A percentile compares a stretch with the other conserved stretches of the same genome.
Evolutionary conservation across 2,888 invertebrate species (phyloP).

Genomic region (Scaptodrosophila latifasciaeformis): DNA sequence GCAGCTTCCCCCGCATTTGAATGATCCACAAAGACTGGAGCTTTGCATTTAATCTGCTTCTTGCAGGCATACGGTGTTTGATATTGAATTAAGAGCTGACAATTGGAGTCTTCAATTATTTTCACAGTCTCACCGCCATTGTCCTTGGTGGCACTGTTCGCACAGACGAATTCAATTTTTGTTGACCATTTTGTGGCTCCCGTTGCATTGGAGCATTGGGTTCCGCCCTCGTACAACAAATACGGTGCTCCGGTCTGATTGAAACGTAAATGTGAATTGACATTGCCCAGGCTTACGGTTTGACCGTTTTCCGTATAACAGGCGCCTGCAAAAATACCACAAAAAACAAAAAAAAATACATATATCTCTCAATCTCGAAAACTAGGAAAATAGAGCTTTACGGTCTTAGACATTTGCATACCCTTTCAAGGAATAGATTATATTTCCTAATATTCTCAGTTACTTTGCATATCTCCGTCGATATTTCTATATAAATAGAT

Average conservation of each 20-base stretch:
- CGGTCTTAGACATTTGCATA: no score
- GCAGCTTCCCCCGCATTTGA: constrained; percentile 52
- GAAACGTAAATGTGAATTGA: constrained; percentile 69
- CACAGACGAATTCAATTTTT: constrained; percentile 75
- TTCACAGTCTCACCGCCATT: constrained; percentile 47
- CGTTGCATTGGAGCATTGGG: constrained; percentile 42
- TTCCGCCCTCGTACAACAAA: constrained; percentile 72
- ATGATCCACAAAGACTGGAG: constrained; percentile 58
- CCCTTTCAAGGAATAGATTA: no score
- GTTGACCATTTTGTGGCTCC: constrained; percentile 68
- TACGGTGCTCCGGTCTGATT: constrained; percentile 73
- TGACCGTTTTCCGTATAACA: constrained; percentile 61
- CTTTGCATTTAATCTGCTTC: constrained; percentile 72
- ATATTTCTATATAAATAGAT: no score
- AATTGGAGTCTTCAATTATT: constrained; percentile 75
- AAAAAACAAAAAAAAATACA: neutral
- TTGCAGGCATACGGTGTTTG: constrained; percentile 73
- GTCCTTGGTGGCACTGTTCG: constrained; percentile 62
- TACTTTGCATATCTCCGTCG: no score
- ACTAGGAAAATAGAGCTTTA: no score
- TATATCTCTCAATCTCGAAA: no score
- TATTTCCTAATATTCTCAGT: no score
- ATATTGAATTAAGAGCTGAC: constrained; percentile 74
- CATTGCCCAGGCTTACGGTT: constrained; percentile 67
- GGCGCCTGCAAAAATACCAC: constrained; percentile 62